Base-by-base conservation (phyloP, 2,888 invertebrate genomes). In the Pseudanteris insignis region DNA sequence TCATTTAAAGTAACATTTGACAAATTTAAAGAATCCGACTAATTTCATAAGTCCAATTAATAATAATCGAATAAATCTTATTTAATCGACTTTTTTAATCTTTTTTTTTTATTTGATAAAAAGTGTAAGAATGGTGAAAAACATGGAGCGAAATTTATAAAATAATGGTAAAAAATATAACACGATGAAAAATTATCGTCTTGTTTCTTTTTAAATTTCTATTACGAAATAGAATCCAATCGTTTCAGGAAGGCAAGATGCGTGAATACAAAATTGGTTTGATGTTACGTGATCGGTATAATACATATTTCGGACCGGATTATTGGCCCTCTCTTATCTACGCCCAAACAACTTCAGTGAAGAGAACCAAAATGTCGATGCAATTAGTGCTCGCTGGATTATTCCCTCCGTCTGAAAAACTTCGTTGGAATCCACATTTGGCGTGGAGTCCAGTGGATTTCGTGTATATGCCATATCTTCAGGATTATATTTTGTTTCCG, bases 361-460 rank as follows among this genome's bases (percentile, higher is more conserved):
- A 84, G 61, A 78, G 86, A 33, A 84, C 86, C n/a, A 74, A 85
- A 64, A 82, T 83, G 80, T 84, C 84, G 41, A 83, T 84, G 2
- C 81, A 83, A 67, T 74, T 82, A 51, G 81, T 83, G 26, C 75
- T 84, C 14, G 82, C 83, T 2, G 85, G 84, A 28, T 71, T 85
- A 57, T 85, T 81, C 70, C 83, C 83, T n/a, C 81, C 82, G 8
- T 65, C 68, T 6, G 69, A 68, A 24, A 63, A 65, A 29, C 81
- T 82, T 54, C 66, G 66, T 25, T 83, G 83, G 83, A 81, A 81
- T 67, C 60, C 70, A 2, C 64, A 72, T 41, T 63, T 84, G 28
- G 66, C 70, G 18, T 86, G 86, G 86, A 82, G 83, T 67, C 86
- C 85, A 0, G 80, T 84, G 15, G 83, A 84, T 13, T 81, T 85